phyloP scores from a whole-genome alignment of 2,888 invertebrate species.

The Bugulina stolonifera region DNA sequence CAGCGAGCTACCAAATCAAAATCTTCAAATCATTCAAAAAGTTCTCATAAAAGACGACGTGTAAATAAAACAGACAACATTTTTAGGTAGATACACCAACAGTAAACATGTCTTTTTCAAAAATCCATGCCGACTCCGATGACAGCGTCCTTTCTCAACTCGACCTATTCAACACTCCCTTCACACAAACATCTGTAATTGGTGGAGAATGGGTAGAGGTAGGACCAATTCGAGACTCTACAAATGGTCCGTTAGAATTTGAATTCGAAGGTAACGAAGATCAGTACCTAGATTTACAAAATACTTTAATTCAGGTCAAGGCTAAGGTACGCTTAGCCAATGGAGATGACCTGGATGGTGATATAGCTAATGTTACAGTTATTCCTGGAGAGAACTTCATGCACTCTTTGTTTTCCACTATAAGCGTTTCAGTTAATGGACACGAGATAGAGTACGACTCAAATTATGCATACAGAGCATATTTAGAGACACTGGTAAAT shows the following conservation, averaged over 20 bases:
- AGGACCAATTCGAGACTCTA: not conserved
- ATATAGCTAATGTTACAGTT: no score
- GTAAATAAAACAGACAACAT: no score
- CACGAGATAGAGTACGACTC: no score
- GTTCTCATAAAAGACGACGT: not conserved
- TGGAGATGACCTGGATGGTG: no score
- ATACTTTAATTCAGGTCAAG: not conserved
- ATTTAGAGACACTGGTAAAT: no score
- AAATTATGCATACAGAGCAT: no score
- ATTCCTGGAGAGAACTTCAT: no score
- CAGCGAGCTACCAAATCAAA: not conserved
- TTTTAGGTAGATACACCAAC: no score
- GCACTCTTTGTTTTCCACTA: no score
- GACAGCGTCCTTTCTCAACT: not conserved
- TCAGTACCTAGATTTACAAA: not conserved
- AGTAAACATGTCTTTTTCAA: no score
- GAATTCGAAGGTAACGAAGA: not conserved
- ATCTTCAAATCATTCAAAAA: not conserved
- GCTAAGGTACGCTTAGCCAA: not conserved
- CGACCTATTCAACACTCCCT: not conserved
- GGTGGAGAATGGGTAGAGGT: not conserved
- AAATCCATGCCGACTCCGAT: no score
- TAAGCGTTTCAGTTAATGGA: no score
- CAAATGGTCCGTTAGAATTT: not conserved
- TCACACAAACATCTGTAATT: not conserved